Evolutionary conservation across 1,140 invertebrate genomes (phyloP), one percentile per base, ranked within the genome.

Genomic region (Cotesia glomerata): DNA sequence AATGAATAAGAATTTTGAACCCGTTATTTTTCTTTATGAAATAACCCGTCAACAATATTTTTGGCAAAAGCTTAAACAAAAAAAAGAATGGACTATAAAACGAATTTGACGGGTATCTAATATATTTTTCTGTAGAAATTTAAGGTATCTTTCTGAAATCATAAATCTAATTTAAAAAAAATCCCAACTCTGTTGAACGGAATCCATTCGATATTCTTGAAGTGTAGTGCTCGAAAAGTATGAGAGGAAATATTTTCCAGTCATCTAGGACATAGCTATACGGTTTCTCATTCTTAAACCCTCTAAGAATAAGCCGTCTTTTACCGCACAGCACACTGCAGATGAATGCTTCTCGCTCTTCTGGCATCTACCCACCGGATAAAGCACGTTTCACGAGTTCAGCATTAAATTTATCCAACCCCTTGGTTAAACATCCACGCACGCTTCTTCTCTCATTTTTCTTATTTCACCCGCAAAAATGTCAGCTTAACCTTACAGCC

Each of bases 401-500:
- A 81, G 80, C 82, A 83, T 80, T 79, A 84, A 82, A 82, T 81
- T 82, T 80, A 82, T 82, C 78, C 83, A 79, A 73, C 83, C 83
- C 79, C 80, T 81, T 79, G 80, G 78, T 84, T 86, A 84, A 84
- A 82, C 82, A 85, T 77, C 76, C 74, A 81, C 76, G 76, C 81
- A 81, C 79, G 79, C 80, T 76, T 80, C 75, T 81, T 76, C 52
- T 54, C 59, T 63, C 68, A 49, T 68, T 74, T 64, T 75, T 72
- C 64, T 68, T 71, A 71, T 72, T 74, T 61, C 66, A 39, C 52
- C 69, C 61, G 51, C 69, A 70, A 69, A 67, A 70, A 74, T 67
- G 72, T 58, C 62, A 58, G 67, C 69, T 66, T 59, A 74, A 74
- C 72, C 66, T n/a, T 63, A 16, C 63, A 36, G 14, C 63, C 62